These are phyloP conservation scores for Apamea anceps DNA, from an alignment of 2,888 invertebrate genomes.

Conservation along the genomic window DNA sequence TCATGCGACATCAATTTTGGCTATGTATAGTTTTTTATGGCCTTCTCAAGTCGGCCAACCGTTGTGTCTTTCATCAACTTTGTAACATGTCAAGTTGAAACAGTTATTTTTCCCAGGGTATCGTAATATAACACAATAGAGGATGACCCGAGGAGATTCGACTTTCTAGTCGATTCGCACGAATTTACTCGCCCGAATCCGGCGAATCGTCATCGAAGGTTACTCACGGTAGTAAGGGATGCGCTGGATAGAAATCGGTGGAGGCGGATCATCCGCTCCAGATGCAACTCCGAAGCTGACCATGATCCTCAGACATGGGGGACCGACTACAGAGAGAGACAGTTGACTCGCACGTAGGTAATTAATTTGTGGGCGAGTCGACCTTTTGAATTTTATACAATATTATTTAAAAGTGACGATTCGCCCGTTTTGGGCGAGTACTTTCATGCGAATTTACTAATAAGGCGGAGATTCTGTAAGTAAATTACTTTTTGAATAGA, in stretches of 20 bases:
- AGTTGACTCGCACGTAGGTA: too few relatives aligned
- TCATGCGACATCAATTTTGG: conserved; percentile 19
- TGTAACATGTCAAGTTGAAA: conserved; percentile 35
- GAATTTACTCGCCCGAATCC: not conserved
- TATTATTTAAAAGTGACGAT: not conserved
- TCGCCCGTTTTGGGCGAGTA: not conserved
- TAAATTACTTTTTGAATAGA: not conserved
- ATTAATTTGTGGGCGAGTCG: not conserved
- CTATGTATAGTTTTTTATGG: conserved; percentile 3
- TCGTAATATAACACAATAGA: conserved; percentile 31
- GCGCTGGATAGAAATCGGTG: too few relatives aligned
- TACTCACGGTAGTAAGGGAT: too few relatives aligned
- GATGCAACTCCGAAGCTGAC: too few relatives aligned
- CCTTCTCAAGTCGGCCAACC: conserved; percentile 24
- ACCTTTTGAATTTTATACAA: not conserved
- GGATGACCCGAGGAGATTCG: conserved; percentile 5
- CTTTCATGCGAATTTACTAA: not conserved
- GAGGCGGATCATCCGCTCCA: too few relatives aligned
- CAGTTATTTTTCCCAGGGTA: conserved; percentile 50
- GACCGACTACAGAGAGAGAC: too few relatives aligned
- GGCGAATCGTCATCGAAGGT: not conserved
- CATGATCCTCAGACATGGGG: too few relatives aligned
- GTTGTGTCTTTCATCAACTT: conserved; percentile 43
- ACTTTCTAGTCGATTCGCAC: not conserved
- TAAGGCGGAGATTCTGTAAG: not conserved